Conservation (phyloP, 2,888 invertebrate species). For the Callimorpha dominula region DNA sequence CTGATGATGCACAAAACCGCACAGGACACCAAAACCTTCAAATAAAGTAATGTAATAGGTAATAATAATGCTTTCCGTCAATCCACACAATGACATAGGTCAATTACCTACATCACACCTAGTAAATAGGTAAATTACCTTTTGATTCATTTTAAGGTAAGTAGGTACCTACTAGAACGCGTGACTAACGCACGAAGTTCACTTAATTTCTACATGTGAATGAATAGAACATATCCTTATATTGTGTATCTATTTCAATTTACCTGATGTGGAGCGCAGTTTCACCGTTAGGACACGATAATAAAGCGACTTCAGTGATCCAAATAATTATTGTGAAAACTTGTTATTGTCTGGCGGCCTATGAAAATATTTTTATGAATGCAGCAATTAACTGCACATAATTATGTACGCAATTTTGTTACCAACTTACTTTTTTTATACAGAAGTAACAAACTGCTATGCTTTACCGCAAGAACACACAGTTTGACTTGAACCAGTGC, state of each 20-base stretch:
- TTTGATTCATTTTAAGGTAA: constrained; percentile 53
- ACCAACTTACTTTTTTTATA: not conserved
- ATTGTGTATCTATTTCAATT: constrained; percentile 59
- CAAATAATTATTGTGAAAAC: constrained; percentile 63
- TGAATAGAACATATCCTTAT: constrained; percentile 61
- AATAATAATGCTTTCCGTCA: not conserved
- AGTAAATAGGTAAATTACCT: constrained; percentile 46
- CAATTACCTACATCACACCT: too few species aligned
- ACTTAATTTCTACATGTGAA: constrained; percentile 62
- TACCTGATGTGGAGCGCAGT: constrained; percentile 61
- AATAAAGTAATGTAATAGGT: constrained; percentile 2
- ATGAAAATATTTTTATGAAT: constrained; percentile 22
- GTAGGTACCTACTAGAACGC: constrained; percentile 14
- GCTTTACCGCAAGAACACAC: too few species aligned
- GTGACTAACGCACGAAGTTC: constrained; percentile 43
- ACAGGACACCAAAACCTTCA: constrained; percentile 60
- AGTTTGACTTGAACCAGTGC: too few species aligned
- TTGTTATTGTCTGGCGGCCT: constrained; percentile 18
- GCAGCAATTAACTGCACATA: constrained; percentile 13
- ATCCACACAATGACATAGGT: not conserved
- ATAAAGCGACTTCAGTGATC: constrained; percentile 62
- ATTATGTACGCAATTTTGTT: not conserved
- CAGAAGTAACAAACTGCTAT: too few species aligned
- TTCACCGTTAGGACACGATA: constrained; percentile 51
- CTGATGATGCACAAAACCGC: constrained; percentile 59